A percentile compares a stretch with the other conserved stretches of the same genome.
Evolutionary conservation across 2,797 vertebrate species (phyloP).

Genomic region (Ceryle rudis): DNA sequence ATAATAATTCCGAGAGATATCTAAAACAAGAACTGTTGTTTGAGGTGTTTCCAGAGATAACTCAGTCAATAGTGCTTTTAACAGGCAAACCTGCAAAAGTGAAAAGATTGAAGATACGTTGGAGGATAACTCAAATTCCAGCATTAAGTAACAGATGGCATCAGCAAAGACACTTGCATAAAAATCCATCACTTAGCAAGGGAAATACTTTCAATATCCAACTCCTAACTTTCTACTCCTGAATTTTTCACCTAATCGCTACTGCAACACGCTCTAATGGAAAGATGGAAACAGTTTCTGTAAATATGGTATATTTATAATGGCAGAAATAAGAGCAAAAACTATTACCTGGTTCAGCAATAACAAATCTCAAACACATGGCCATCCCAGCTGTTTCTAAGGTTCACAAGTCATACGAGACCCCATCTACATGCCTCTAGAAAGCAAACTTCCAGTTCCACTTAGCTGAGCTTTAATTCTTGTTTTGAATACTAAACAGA

Average conservation of each 20-base stretch:
- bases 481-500: neutral
- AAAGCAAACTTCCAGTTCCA: neutral
- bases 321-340: neutral
- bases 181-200: neutral
- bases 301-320: neutral
- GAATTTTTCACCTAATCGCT: neutral
- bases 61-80: too few relatives aligned
- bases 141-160: neutral
- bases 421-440: rapidly evolving
- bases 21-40: neutral
- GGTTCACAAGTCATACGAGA: neutral
- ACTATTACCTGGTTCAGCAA: neutral
- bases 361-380: neutral
- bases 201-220: neutral
- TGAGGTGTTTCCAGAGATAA: too few relatives aligned
- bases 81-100: neutral
- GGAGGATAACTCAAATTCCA: neutral
- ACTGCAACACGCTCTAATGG: neutral
- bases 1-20: neutral
- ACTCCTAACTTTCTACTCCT: neutral
- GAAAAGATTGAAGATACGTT: neutral
- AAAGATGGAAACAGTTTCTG: neutral
- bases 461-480: neutral
- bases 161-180: neutral
- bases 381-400: neutral